Evolutionary conservation across 2,797 vertebrate genomes (phyloP).

Genomic region (Rhabdophis nuchalis): DNA sequence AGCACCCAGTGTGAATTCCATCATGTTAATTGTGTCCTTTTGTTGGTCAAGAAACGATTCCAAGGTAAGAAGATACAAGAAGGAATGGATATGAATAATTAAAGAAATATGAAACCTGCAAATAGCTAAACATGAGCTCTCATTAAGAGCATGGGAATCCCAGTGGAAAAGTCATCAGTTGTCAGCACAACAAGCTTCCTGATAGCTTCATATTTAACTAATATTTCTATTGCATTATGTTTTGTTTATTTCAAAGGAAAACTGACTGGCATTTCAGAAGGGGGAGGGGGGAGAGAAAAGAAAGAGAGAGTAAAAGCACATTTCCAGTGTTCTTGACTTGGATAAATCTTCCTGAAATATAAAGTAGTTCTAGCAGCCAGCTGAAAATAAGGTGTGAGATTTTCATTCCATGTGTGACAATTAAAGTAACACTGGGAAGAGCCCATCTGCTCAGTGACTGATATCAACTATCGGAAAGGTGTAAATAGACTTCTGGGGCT

Average conservation of each 20-base stretch:
- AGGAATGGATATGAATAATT: not conserved
- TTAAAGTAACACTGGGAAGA: slow-evolving; percentile 48
- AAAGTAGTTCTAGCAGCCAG: slow-evolving; percentile 25
- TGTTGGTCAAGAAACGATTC: not conserved
- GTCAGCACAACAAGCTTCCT: not conserved
- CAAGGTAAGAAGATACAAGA: not conserved
- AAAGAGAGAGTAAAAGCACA: slow-evolving; percentile 26
- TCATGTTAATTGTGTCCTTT: not conserved
- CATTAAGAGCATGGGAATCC: not conserved
- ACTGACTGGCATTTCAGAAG: not conserved
- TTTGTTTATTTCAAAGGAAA: slow-evolving; percentile 22
- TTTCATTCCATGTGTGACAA: slow-evolving; percentile 39
- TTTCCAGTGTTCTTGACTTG: not conserved
- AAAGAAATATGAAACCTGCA: not conserved
- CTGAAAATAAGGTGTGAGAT: slow-evolving; percentile 47
- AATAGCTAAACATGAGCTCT: not conserved
- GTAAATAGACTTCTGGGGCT: slow-evolving; percentile 11
- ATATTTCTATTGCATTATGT: not conserved
- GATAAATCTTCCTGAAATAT: slow-evolving; percentile 42
- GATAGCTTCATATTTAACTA: not conserved
- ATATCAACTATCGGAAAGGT: slow-evolving; percentile 23
- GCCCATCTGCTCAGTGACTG: slow-evolving; percentile 28
- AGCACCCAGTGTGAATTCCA: not conserved
- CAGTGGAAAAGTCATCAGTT: slow-evolving; percentile 8
- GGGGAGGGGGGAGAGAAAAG: not conserved